Percentiles rank a stretch among this genome's conserved stretches.
Conservation (phyloP, 2,888 invertebrate genomes). For the Dryobotodes eremita region DNA sequence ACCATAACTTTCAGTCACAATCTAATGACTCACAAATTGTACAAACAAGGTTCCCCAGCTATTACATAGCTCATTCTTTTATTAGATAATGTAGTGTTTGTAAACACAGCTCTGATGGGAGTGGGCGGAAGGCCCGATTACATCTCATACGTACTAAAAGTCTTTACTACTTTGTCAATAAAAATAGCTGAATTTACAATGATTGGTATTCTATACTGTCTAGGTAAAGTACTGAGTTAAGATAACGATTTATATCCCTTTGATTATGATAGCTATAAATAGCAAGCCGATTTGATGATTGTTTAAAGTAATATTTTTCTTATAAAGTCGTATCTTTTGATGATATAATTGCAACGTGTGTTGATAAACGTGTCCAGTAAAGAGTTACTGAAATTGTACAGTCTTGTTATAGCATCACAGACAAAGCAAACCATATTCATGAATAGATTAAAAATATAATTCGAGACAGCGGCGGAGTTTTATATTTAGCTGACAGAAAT, state of each 20-base stretch:
- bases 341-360: slow-evolving; percentile 6
- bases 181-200: slow-evolving; percentile 8
- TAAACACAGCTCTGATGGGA: slow-evolving; percentile 36
- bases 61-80: slow-evolving; percentile 45
- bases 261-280: slow-evolving; percentile 37
- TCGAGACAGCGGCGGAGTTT: slow-evolving; percentile 16
- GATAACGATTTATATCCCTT: slow-evolving; percentile 33
- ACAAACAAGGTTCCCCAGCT: slow-evolving; percentile 35
- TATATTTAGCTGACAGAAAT: slow-evolving; percentile 58
- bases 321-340: slow-evolving; percentile 7
- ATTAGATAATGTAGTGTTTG: slow-evolving; percentile 54
- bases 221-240: slow-evolving; percentile 13
- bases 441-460: slow-evolving; percentile 30
- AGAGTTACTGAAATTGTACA: neutral
- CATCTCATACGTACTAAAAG: slow-evolving; percentile 45
- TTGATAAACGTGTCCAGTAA: slow-evolving; percentile 12
- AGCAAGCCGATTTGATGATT: slow-evolving; percentile 19
- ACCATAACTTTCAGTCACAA: slow-evolving; percentile 38
- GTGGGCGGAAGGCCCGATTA: slow-evolving; percentile 58
- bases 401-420: neutral
- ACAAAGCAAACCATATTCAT: slow-evolving; percentile 23
- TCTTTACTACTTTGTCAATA: slow-evolving; percentile 36
- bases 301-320: slow-evolving; percentile 16
- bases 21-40: slow-evolving; percentile 8
- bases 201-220: slow-evolving; percentile 9